Base-by-base conservation (phyloP, 1,140 invertebrate genomes). In the Lethrus apterus region DNA sequence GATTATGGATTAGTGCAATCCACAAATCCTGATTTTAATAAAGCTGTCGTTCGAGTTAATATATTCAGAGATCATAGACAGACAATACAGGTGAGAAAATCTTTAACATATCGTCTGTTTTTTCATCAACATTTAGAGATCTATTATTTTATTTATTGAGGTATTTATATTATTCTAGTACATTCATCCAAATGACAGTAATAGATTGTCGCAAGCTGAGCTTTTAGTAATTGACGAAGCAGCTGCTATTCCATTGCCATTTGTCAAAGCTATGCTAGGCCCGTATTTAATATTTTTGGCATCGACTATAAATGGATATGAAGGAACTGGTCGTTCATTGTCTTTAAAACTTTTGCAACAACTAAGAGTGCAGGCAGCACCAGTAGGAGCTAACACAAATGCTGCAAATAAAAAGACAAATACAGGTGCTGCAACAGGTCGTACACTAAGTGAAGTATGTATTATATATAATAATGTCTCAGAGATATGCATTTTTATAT, bases 241-340 rank as follows among this genome's bases (percentile, higher is more conserved):
- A 7, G 97, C 96, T 2, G 97, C 96, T 13, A 99, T 99, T 55
- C 97, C 97, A 0, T 70, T 99, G 34, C 88, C 92, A 0, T 78
- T 92, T 55, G 94, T 99, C 0, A 92, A 92, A 59, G 78, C 83
- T 29, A 84, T 97, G 63, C 74, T 93, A 40, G 92, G 92, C 0
- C 90, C 93, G 1, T 97, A 97, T 63, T 72, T 99, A 23, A 88
- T 94, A 3, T 93, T 99, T 63, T 79, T 99, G 60, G 84, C 97
- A 0, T 99, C 96, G 0, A 99, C 97, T 0, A 91, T 98, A 20
- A 95, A 96, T 65, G 95, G 93, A 61, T 98, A 99, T 68, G 97
- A 99, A 77, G 97, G 97, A 41, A 99, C 97, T 0, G 95, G 96
- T 0, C 73, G 96, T 14, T 97, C 93, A 1, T 72, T 99, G 3